Evolutionary conservation across 1,140 invertebrate species (phyloP).

Genomic region (Panagrolaimus sp.): DNA sequence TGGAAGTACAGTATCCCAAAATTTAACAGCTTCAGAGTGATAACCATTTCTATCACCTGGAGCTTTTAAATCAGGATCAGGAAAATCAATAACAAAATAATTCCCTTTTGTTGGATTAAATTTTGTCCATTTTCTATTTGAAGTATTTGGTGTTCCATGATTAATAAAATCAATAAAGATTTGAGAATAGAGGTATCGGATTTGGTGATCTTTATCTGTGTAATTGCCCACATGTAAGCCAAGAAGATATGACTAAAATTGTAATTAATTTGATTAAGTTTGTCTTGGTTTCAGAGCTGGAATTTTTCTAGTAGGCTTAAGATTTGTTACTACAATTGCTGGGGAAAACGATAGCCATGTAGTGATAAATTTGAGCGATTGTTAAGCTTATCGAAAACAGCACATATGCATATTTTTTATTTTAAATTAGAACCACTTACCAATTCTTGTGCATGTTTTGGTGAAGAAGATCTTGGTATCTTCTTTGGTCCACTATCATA

Average conservation of each 20-base stretch:
- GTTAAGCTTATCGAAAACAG: too few relatives aligned
- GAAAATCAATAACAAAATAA: slow-evolving; percentile 9
- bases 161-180: slow-evolving; percentile 4
- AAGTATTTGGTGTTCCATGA: neutral
- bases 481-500: neutral
- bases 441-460: slow-evolving; percentile 8
- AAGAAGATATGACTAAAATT: neutral
- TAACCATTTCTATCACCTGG: neutral
- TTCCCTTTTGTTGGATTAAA: neutral
- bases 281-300: too few relatives aligned
- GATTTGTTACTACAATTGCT: too few relatives aligned
- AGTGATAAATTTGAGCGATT: too few relatives aligned
- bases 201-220: slow-evolving; percentile 5
- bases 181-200: neutral
- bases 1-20: neutral
- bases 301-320: too few relatives aligned
- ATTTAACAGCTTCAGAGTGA: neutral
- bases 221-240: neutral
- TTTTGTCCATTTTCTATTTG: neutral
- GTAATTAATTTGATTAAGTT: too few relatives aligned
- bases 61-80: neutral
- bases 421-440: neutral
- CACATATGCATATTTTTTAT: too few relatives aligned
- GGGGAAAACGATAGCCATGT: too few relatives aligned
- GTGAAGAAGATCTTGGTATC: neutral